Conservation (phyloP, 2,888 invertebrate genomes). For the Eupithecia subumbrata region DNA sequence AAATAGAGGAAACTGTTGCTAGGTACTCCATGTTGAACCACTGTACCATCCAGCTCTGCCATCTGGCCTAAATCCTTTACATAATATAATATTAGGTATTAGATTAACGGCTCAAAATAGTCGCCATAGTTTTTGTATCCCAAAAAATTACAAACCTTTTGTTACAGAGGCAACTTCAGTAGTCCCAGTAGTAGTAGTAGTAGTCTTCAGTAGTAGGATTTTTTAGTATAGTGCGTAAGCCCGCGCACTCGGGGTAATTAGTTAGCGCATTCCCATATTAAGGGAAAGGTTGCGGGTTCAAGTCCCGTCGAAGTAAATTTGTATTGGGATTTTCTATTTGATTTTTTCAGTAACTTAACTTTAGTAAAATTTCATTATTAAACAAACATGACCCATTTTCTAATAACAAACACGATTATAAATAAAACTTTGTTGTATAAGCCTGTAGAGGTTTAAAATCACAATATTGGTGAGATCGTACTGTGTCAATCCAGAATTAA, state of each 20-base stretch:
- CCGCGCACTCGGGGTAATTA: too few relatives aligned
- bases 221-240: too few relatives aligned
- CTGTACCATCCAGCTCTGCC: not conserved
- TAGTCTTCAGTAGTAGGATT: not conserved
- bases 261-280: too few relatives aligned
- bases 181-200: too few relatives aligned
- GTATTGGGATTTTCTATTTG: too few relatives aligned
- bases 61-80: not conserved
- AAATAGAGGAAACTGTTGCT: constrained; percentile 41
- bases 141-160: not conserved
- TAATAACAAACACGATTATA: constrained; percentile 41
- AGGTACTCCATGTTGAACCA: constrained; percentile 14
- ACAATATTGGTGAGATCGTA: constrained; percentile 68
- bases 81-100: not conserved
- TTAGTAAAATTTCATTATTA: not conserved
- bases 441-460: constrained; percentile 68
- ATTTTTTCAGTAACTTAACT: not conserved
- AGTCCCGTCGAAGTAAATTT: too few relatives aligned
- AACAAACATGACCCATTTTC: not conserved
- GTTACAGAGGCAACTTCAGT: not conserved
- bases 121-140: not conserved
- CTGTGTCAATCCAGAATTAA: constrained; percentile 81
- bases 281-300: too few relatives aligned
- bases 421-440: constrained; percentile 55
- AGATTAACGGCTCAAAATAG: not conserved